A percentile compares a stretch with the other conserved stretches of the same genome.
Conservation (phyloP, 2,797 vertebrate genomes). For the Crocidura indochinensis region DNA sequence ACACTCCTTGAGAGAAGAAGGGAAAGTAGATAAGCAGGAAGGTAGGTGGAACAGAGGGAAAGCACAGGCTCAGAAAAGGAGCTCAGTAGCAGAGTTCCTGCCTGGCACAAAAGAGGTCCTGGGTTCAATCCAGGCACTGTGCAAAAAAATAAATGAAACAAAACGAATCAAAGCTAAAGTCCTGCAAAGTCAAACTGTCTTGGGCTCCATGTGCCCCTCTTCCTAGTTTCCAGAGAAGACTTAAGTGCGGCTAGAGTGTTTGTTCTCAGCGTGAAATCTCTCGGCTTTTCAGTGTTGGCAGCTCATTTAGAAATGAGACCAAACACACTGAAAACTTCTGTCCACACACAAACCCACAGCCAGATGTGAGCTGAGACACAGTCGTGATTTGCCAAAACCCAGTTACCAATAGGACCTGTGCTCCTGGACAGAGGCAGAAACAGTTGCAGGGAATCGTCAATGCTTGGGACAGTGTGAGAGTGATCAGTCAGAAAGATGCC, state of each 20-base stretch:
- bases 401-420: neutral
- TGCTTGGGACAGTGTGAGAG: too few species aligned
- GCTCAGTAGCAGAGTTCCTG: too few species aligned
- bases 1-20: too few species aligned
- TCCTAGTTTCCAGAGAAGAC: neutral
- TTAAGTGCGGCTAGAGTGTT: neutral
- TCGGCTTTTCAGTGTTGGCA: neutral
- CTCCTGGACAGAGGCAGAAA: neutral
- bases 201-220: accelerated
- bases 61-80: too few species aligned
- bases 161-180: too few species aligned
- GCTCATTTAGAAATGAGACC: neutral
- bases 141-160: too few species aligned
- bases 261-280: neutral
- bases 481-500: neutral
- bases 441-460: neutral
- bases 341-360: neutral
- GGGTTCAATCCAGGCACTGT: too few species aligned
- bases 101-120: too few species aligned
- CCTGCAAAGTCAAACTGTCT: too few species aligned
- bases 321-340: neutral
- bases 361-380: neutral
- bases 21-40: too few species aligned
- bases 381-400: neutral
- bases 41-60: too few species aligned